Evolutionary conservation across 2,113 vertebrate species (phyloP), one percentile per base, ranked within the genome.

Genomic region (Peromyscus polionotus): DNA sequence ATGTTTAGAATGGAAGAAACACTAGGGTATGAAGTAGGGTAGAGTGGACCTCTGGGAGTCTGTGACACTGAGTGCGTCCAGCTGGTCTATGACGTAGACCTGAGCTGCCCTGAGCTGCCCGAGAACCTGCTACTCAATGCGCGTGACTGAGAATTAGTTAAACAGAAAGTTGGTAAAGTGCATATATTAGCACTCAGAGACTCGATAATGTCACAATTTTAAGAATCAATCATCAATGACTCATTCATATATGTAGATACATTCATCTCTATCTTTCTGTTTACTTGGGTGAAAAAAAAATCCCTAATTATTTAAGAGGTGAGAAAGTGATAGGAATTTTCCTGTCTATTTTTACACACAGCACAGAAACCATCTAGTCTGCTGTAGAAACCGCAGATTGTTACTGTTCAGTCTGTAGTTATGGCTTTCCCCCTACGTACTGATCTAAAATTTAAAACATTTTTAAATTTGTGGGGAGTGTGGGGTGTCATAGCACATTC

Each of bases 291-390:
- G 5, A n/a, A 81, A 85, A 81, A 93, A 96, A 91, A 31, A 12
- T 48, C 83, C 76, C 70, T 92, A 39, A 24, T 83, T 97, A 90
- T 88, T 91, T 90, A 96, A 96, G 59, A 98, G 91, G 92, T 97
- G 96, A 93, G 72, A 97, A 92, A 95, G 48, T 42, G 93, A 28
- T 24, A 93, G 91, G 61, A 96, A 95, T 95, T 97, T 97, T 96
- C 80, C 81, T 79, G 17, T 63, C 54, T 81, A 39, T 65, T 80
- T 83, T 57, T n/a, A 61, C 12, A 90, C 42, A 12, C 42, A 42
- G 59, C n/a, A 84, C 51, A 93, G 28, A 20, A 65, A 85, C 9
- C 54, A 89, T 36, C 2, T 24, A 33, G n/a, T 42, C 42, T 42
- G 39, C 67, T 80, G 39, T 12, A 91, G 76, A 96, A 91, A 7